These are phyloP conservation scores for Embiotoca jacksoni DNA, from an alignment of 2,113 vertebrate genomes.

Conservation along the genomic window DNA sequence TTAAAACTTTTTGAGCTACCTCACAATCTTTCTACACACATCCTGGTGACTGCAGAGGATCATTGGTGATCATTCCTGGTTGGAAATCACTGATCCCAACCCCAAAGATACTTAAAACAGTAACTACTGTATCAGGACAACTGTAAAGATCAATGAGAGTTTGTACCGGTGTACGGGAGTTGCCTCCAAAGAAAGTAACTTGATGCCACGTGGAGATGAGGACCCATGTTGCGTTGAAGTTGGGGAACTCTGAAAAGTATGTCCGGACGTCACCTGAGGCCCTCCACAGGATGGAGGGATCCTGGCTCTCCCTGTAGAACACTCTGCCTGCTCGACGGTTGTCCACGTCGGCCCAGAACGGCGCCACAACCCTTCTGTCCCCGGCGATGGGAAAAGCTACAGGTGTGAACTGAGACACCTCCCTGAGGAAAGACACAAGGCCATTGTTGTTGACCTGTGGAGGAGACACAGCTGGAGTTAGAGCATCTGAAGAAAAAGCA, in stretches of 20 bases:
- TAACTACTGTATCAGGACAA: neutral
- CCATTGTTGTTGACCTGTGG: slow-evolving; percentile 98
- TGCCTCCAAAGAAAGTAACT: slow-evolving; percentile 97
- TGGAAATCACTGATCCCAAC: neutral
- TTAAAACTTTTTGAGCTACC: too few species aligned
- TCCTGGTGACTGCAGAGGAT: too few species aligned
- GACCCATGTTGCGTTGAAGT: slow-evolving; percentile 90
- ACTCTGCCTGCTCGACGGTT: slow-evolving; percentile 91
- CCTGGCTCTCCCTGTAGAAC: slow-evolving; percentile 91
- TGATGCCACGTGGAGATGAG: slow-evolving; percentile 94
- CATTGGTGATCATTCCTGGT: neutral
- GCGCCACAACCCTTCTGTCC: slow-evolving; percentile 93
- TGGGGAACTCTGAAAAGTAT: slow-evolving; percentile 91
- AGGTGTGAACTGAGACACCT: slow-evolving; percentile 97
- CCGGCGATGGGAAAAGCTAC: slow-evolving; percentile 98
- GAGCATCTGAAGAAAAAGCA: neutral
- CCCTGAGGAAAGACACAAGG: slow-evolving; percentile 95
- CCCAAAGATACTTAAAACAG: neutral
- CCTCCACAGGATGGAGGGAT: slow-evolving; percentile 83
- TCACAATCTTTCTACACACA: too few species aligned
- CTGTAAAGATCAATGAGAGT: slow-evolving; percentile 1
- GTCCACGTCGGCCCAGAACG: slow-evolving; percentile 98
- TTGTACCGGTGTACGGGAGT: slow-evolving; percentile 89
- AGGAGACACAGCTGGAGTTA: slow-evolving; percentile 16
- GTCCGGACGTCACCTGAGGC: slow-evolving; percentile 86